phyloP scores from a whole-genome alignment of 2,888 invertebrate genomes.

The Microchrysa polita region DNA sequence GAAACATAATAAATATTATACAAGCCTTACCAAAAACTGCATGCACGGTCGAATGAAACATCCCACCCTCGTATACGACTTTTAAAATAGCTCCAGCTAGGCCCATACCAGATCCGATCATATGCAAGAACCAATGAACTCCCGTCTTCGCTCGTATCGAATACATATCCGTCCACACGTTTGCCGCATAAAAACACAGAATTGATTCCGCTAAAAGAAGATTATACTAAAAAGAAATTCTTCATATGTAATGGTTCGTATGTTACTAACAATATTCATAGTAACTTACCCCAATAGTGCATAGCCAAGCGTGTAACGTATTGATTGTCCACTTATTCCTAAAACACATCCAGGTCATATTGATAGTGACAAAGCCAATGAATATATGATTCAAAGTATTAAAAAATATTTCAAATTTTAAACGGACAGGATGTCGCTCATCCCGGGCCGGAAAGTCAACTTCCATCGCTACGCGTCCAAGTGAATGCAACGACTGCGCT shows the following conservation, averaged over 20 bases:
- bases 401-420: constrained; percentile 55
- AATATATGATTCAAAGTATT: constrained; percentile 61
- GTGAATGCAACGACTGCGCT: no score
- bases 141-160: constrained; percentile 19
- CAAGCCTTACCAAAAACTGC: constrained; percentile 56
- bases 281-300: constrained; percentile 57
- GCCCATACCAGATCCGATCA: constrained; percentile 59
- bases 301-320: constrained; percentile 60
- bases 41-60: constrained; percentile 60
- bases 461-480: constrained; percentile 8
- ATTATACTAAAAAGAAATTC: constrained; percentile 56
- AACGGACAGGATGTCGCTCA: constrained; percentile 31
- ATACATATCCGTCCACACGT: constrained; percentile 55
- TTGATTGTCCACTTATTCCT: constrained; percentile 58
- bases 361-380: constrained; percentile 58
- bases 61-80: constrained; percentile 55
- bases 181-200: constrained; percentile 61
- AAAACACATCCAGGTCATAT: constrained; percentile 58
- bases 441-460: constrained; percentile 30
- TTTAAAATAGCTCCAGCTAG: constrained; percentile 58
- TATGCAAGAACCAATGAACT: constrained; percentile 58
- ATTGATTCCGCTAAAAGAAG: constrained; percentile 60
- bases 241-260: no score
- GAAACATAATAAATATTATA: neutral
- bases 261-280: no score